Conservation (phyloP, 2,113 vertebrate genomes). For the Coreoperca whiteheadi region DNA sequence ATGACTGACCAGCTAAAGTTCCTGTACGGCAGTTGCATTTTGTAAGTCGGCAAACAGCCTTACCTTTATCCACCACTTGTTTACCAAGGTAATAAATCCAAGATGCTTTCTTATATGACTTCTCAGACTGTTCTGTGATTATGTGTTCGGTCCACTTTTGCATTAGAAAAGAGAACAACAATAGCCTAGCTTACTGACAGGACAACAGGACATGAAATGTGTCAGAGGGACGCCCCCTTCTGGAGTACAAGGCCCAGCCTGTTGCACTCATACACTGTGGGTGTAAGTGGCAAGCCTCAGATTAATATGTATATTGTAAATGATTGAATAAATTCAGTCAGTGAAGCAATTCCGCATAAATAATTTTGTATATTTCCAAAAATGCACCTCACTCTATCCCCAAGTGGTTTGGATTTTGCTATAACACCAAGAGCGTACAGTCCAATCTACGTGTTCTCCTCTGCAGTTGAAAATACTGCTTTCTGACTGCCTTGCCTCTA, state of each 20-base stretch:
- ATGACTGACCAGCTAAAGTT: background rate
- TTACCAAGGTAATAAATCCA: background rate
- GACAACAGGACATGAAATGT: no score
- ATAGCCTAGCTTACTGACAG: no score
- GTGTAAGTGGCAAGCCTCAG: background rate
- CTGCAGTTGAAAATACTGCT: constrained; percentile 17
- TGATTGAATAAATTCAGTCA: background rate
- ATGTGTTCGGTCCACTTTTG: background rate
- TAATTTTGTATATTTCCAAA: background rate
- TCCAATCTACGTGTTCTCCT: background rate
- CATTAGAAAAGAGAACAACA: background rate
- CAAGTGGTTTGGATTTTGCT: background rate
- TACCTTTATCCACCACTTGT: background rate
- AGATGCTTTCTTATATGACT: background rate
- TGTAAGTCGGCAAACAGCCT: background rate
- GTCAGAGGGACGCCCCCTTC: no score
- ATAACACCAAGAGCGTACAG: background rate
- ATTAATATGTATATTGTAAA: background rate
- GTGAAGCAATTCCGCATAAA: background rate
- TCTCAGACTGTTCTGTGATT: background rate
- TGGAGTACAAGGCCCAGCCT: no score
- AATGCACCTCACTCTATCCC: background rate
- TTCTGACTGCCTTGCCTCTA: constrained; percentile 36
- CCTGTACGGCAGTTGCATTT: background rate
- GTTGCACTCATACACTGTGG: no score